phyloP scores from a whole-genome alignment of 2,113 vertebrate genomes.

The Callaeas wilsoni region DNA sequence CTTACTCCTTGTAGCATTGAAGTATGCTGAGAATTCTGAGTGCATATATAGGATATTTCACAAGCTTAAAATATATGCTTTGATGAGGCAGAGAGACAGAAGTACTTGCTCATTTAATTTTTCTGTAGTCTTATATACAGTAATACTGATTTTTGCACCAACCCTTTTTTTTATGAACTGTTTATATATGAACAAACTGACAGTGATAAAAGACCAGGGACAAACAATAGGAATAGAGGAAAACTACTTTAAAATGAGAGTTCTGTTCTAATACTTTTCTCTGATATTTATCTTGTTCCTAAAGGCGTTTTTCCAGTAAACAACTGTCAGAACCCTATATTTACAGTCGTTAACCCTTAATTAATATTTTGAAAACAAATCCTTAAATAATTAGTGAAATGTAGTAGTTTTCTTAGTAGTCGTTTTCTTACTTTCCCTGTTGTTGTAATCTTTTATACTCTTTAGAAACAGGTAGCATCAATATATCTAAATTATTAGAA shows the following conservation, averaged over 20 bases:
- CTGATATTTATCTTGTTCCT: not conserved
- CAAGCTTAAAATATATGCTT: not conserved
- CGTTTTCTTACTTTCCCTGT: not conserved
- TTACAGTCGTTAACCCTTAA: not conserved
- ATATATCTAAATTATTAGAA: not conserved
- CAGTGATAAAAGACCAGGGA: not conserved
- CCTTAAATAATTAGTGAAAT: not conserved
- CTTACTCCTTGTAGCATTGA: not conserved
- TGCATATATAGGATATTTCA: not conserved
- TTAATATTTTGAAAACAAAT: not conserved
- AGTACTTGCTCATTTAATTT: not conserved
- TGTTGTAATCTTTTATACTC: not conserved
- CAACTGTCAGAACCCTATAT: not conserved
- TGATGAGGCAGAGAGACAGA: not conserved
- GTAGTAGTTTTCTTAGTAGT: not conserved
- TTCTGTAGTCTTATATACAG: not conserved
- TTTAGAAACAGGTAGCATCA: not conserved
- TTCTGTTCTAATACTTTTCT: not conserved
- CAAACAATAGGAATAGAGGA: not conserved
- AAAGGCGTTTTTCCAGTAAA: not conserved
- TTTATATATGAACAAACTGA: not conserved
- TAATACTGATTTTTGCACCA: not conserved
- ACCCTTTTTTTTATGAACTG: not conserved
- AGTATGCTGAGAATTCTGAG: conserved; percentile 6
- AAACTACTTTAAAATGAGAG: not conserved